Conservation (phyloP, 2,113 vertebrate genomes). For the Gopherus flavomarginatus region DNA sequence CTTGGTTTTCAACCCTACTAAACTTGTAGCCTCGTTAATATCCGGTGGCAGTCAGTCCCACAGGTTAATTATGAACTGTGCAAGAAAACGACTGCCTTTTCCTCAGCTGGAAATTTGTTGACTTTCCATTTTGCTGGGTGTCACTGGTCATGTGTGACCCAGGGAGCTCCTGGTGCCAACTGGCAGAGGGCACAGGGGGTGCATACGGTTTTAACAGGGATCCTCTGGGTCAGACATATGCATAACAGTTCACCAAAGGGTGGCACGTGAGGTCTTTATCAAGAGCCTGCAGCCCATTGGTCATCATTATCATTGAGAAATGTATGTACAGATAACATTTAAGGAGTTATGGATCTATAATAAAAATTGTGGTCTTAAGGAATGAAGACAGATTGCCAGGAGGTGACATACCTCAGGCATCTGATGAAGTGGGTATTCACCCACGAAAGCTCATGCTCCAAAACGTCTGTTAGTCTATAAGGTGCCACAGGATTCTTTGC, state of each 20-base stretch:
- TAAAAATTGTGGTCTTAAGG: neutral
- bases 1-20: neutral
- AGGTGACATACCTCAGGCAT: neutral
- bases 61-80: neutral
- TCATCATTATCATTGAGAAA: neutral
- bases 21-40: neutral
- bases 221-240: neutral
- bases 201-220: neutral
- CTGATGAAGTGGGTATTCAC: no score
- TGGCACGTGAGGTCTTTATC: neutral
- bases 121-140: neutral
- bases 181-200: neutral
- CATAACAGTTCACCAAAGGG: neutral
- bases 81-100: neutral
- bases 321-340: neutral
- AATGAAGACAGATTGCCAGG: neutral
- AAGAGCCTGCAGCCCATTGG: neutral
- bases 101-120: neutral
- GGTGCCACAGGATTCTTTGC: no score
- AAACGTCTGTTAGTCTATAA: no score
- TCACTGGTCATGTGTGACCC: neutral
- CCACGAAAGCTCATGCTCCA: no score
- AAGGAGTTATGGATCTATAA: neutral
- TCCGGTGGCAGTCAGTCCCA: neutral
- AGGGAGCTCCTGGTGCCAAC: neutral